Evolutionary conservation across 2,888 invertebrate species (phyloP).

Genomic region (Machimus atricapillus): DNA sequence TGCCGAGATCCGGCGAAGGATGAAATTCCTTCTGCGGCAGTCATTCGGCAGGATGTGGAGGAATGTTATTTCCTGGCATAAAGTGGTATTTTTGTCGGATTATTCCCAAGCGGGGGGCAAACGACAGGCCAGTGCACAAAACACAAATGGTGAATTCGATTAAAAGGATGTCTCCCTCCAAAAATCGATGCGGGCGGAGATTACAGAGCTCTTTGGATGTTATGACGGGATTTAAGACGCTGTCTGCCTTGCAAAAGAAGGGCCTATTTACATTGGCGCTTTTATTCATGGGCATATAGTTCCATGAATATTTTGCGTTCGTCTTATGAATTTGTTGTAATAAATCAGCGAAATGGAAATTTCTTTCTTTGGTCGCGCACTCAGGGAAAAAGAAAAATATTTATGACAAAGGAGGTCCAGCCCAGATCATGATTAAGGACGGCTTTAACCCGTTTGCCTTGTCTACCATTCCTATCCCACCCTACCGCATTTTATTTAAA

Average conservation of each 20-base stretch:
- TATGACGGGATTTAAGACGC: not conserved
- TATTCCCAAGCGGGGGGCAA: not conserved
- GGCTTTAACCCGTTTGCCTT: not conserved
- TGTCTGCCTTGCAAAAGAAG: not conserved
- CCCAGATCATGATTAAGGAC: not conserved
- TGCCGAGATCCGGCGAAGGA: not conserved
- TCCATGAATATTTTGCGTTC: not conserved
- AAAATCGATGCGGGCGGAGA: not conserved
- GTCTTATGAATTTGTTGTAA: not conserved
- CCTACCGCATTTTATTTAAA: not conserved
- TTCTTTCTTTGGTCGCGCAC: not conserved
- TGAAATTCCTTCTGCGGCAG: not conserved
- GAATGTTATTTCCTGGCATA: not conserved
- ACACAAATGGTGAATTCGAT: not conserved
- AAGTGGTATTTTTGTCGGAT: not conserved
- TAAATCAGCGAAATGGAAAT: not conserved
- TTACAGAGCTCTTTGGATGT: not conserved
- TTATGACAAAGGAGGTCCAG: not conserved
- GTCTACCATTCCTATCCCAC: not conserved
- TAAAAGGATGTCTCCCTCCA: not conserved
- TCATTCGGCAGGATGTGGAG: not conserved
- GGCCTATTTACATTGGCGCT: not conserved
- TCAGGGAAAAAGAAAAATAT: not conserved
- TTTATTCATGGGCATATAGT: not conserved
- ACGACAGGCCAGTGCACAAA: not conserved